A percentile compares a stretch with the other conserved stretches of the same genome.
These are phyloP conservation scores for Murina feae DNA, from an alignment of 2,113 vertebrate genomes.

Conservation along the genomic window DNA sequence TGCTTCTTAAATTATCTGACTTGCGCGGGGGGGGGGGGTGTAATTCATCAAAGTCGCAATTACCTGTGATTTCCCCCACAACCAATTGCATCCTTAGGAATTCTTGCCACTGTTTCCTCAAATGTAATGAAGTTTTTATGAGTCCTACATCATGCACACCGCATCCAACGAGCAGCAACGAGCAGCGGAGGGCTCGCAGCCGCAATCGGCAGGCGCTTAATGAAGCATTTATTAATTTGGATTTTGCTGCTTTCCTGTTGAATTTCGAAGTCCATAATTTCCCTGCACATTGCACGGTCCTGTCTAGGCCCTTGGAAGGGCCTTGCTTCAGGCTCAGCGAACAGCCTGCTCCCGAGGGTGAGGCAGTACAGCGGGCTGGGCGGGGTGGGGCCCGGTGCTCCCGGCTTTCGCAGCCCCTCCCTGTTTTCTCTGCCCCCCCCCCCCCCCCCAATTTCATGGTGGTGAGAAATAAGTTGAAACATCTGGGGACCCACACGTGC, in stretches of 20 bases:
- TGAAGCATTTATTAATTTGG: conserved; percentile 62
- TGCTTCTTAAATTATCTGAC: conserved; percentile 58
- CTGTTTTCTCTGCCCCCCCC: background rate
- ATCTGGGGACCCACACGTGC: conserved; percentile 51
- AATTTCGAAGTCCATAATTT: background rate
- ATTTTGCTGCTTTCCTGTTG: conserved; percentile 36
- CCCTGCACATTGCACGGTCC: rapidly evolving
- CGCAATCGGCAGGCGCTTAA: background rate
- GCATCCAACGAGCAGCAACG: rapidly evolving
- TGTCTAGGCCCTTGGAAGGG: background rate
- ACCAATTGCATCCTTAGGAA: background rate
- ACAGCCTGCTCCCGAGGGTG: background rate
- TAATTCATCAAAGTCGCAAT: conserved; percentile 52
- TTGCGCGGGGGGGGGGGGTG: too few species aligned
- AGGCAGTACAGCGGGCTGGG: background rate
- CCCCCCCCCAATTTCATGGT: background rate
- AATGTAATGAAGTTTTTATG: conserved; percentile 28
- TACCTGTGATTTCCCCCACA: conserved; percentile 26
- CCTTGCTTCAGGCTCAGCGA: rapidly evolving
- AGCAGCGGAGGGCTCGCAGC: rapidly evolving
- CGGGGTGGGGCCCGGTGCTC: background rate
- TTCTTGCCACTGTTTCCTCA: background rate
- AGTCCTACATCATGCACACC: background rate
- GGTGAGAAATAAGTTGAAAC: conserved; percentile 50
- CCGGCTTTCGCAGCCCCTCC: background rate